A percentile compares a stretch with the other conserved stretches of the same genome.
Evolutionary conservation across 2,888 invertebrate genomes (phyloP).

Genomic region (Acanthopleura granulata): DNA sequence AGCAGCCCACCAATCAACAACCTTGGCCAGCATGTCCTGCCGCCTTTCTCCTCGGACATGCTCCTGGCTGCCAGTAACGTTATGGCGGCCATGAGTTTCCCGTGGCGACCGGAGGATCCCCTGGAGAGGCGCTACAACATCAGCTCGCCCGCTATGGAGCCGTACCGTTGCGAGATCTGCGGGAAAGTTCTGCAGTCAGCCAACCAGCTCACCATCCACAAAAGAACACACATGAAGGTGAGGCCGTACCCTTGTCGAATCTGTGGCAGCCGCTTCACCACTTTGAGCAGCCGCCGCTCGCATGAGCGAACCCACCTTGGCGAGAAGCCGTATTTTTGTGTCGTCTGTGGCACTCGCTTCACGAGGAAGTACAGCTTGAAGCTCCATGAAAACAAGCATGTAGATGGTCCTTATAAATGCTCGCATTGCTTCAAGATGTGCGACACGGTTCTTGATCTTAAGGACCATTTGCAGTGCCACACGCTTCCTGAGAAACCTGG

Average conservation of each 20-base stretch:
- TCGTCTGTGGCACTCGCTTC: slow-evolving; percentile 50
- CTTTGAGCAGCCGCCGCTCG: slow-evolving; percentile 44
- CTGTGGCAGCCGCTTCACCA: slow-evolving; percentile 52
- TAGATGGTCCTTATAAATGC: slow-evolving; percentile 53
- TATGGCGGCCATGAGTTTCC: slow-evolving; percentile 10
- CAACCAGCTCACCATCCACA: slow-evolving; percentile 49
- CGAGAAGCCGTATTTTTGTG: slow-evolving; percentile 43
- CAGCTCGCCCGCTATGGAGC: background rate
- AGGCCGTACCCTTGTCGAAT: slow-evolving; percentile 54
- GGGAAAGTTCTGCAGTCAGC: slow-evolving; percentile 46
- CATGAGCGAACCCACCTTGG: slow-evolving; percentile 48
- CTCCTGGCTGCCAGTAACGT: background rate
- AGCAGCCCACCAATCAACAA: background rate
- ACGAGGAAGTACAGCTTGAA: slow-evolving; percentile 49
- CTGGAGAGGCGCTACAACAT: slow-evolving; percentile 14
- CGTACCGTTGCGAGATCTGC: slow-evolving; percentile 45
- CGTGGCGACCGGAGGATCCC: slow-evolving; percentile 1
- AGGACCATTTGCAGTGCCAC: slow-evolving; percentile 49
- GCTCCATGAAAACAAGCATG: slow-evolving; percentile 46
- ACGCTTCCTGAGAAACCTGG: slow-evolving; percentile 21
- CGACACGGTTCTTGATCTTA: slow-evolving; percentile 43
- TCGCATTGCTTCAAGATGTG: slow-evolving; percentile 50
- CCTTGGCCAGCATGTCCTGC: background rate
- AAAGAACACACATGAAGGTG: slow-evolving; percentile 51
- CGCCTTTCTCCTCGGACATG: slow-evolving; percentile 4